A percentile compares a stretch with the other conserved stretches of the same genome.
phyloP scores from a whole-genome alignment of 2,888 invertebrate genomes.

The Stegophylla sp. region DNA sequence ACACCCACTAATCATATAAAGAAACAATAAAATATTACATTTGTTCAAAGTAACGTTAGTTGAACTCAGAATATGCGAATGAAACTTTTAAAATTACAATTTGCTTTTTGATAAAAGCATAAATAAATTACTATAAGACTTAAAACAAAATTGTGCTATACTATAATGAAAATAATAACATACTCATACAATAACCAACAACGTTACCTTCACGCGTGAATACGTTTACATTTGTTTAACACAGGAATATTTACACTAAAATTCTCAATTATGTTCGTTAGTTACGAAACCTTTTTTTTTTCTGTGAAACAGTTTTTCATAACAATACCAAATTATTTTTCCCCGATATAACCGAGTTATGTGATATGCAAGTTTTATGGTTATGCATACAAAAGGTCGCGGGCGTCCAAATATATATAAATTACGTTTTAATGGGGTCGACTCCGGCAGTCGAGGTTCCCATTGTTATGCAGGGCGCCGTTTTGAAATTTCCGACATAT shows the following conservation, averaged over 20 bases:
- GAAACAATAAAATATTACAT: too few species aligned
- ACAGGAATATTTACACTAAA: not conserved
- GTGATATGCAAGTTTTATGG: constrained; percentile 25
- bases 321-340: constrained; percentile 4
- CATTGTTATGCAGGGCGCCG: not conserved
- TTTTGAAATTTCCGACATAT: not conserved
- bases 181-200: too few species aligned
- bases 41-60: too few species aligned
- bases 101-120: not conserved
- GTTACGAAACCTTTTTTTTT: not conserved
- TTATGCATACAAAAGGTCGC: not conserved
- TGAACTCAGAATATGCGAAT: too few species aligned
- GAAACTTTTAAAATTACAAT: not conserved
- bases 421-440: constrained; percentile 43
- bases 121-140: not conserved
- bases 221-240: not conserved
- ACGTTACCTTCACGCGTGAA: not conserved
- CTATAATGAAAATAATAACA: too few species aligned
- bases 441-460: not conserved
- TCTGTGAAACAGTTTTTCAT: not conserved
- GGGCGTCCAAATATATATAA: constrained; percentile 21
- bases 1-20: not conserved
- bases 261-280: not conserved
- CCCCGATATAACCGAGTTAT: not conserved
- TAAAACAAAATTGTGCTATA: not conserved